A percentile compares a stretch with the other conserved stretches of the same genome.
These are phyloP conservation scores for Enhydra lutris DNA, from an alignment of 2,113 vertebrate genomes.

Conservation along the genomic window DNA sequence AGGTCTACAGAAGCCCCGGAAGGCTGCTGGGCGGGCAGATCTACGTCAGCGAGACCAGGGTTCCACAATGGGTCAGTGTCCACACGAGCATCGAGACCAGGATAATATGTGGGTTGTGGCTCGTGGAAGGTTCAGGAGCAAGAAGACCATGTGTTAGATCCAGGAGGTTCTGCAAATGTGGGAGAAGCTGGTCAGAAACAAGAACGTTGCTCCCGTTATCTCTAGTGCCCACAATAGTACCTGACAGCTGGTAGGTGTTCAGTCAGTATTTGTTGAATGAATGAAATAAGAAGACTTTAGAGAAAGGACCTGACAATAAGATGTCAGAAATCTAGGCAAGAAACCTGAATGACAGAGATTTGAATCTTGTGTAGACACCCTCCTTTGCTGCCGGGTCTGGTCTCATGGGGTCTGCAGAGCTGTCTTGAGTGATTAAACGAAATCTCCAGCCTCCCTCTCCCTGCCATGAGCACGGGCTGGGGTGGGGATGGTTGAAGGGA, in stretches of 20 bases:
- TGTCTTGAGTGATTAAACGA: not conserved
- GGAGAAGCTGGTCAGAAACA: not conserved
- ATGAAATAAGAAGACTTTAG: not conserved
- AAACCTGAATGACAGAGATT: not conserved
- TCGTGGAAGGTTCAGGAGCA: not conserved
- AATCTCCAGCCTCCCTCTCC: not conserved
- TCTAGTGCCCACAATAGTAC: not conserved
- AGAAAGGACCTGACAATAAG: not conserved
- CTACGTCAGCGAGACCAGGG: not conserved
- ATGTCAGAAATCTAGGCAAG: constrained; percentile 29
- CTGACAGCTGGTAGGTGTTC: not conserved
- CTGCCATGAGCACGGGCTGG: not conserved
- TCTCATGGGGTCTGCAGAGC: not conserved
- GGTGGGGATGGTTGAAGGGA: not conserved
- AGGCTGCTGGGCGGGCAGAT: not conserved
- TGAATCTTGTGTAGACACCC: not conserved
- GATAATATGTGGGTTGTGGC: not conserved
- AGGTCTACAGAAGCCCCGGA: not conserved
- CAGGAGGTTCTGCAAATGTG: not conserved
- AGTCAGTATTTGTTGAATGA: not conserved
- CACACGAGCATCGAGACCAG: not conserved
- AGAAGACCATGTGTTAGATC: not conserved
- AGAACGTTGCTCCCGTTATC: not conserved
- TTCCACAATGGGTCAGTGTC: not conserved
- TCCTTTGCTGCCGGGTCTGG: not conserved